Evolutionary conservation across 2,888 invertebrate genomes (phyloP), one percentile per base, ranked within the genome.

Genomic region (Cryptophagus acutangulus): DNA sequence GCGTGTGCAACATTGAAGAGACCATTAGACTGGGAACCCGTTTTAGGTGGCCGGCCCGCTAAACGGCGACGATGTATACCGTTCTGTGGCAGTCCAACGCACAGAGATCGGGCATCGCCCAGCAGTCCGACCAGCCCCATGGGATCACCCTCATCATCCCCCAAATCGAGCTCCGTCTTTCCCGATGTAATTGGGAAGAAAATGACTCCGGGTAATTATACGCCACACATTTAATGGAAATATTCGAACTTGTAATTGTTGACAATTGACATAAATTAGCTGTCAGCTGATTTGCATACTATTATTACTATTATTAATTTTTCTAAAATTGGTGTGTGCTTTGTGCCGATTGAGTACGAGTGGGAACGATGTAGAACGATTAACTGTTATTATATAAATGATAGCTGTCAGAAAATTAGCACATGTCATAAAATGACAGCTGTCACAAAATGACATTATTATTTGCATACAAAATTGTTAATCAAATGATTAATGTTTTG

Each of bases 1-100:
- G 95, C 95, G 79, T 95, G 95, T 79, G 94, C 94, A 74, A 95
- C 95, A 65, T 78, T 95, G 55, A 95, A 95, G 78, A 82, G 95
- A 71, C 85, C 87, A 69, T 78, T 92, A 66, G 95, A 95, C 71
- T 94, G 94, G 82, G 95, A 95, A 74, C 87, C 92, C 52, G 76
- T 83, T 51, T 82, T 92, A 71, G 85, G 87, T 67, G 86, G 86
- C 65, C 75, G 88, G 62, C 89, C 92, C 43, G 82, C 85, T 17
- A 94, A 93, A 73, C 78, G 93, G 66, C 81, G 93, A 71, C 82
- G 94, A 74, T 94, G 92, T 29, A 83, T 85, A 63, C 91, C 91
- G 43, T 86, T 91, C 75, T 87, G 88, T 61, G 78, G 79, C 44
- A 79, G 81, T 41, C 68, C 81, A 52, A 64, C 65, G 36, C 62